A percentile compares a stretch with the other conserved stretches of the same genome.
Conservation (phyloP, 2,888 invertebrate genomes). For the Rotaria macrura region DNA sequence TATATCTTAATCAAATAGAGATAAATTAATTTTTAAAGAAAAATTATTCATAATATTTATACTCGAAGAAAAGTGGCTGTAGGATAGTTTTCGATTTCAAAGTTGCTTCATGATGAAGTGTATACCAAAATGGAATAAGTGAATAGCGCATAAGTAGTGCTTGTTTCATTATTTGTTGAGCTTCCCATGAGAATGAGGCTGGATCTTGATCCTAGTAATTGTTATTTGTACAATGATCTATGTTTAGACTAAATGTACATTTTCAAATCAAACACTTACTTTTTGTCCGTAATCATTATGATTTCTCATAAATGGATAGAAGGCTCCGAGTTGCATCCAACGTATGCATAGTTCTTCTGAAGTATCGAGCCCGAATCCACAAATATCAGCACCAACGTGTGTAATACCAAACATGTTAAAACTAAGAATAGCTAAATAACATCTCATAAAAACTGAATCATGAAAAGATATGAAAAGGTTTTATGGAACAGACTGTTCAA, state of each 20-base stretch:
- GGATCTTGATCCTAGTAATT: conserved; percentile 30
- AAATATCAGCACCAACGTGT: conserved; percentile 47
- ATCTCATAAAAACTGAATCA: too few species aligned
- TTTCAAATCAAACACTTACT: background rate
- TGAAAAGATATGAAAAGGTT: too few species aligned
- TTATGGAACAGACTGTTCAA: too few species aligned
- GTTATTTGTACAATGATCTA: too few species aligned
- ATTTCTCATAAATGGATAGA: conserved; percentile 37
- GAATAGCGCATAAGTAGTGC: conserved; percentile 44
- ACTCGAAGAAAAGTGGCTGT: conserved; percentile 28
- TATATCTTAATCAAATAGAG: background rate
- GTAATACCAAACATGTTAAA: conserved; percentile 45
- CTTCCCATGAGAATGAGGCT: conserved; percentile 21
- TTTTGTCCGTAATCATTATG: conserved; percentile 49
- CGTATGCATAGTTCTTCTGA: conserved; percentile 38
- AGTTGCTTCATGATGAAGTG: conserved; percentile 12
- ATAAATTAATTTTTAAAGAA: background rate
- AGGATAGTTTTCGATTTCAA: conserved; percentile 22
- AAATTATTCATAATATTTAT: background rate
- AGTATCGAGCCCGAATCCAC: conserved; percentile 43
- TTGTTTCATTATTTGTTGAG: conserved; percentile 51
- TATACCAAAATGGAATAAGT: conserved; percentile 7
- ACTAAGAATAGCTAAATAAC: conserved; percentile 12
- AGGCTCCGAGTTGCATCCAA: conserved; percentile 40
- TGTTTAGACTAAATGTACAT: too few species aligned